Evolutionary conservation across 1,140 invertebrate species (phyloP).

Genomic region (Monochamus saltuarius): DNA sequence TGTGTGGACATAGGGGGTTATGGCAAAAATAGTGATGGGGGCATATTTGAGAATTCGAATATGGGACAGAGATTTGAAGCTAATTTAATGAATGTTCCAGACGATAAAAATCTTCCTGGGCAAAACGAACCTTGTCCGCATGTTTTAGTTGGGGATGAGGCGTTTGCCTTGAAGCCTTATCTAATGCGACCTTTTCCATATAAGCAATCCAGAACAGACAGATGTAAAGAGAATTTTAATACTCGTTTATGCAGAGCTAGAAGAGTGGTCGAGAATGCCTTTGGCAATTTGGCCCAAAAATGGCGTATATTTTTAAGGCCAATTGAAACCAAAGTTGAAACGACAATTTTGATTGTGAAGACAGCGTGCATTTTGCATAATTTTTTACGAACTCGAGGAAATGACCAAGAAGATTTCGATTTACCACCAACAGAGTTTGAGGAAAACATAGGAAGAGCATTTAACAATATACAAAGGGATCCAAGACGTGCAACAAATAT

Average conservation of each 20-base stretch:
- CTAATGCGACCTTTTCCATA: slow-evolving; percentile 44
- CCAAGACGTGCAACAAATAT: too few relatives aligned
- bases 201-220: slow-evolving; percentile 25
- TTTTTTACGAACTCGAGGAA: slow-evolving; percentile 25
- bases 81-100: slow-evolving; percentile 34
- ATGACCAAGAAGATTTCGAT: too few relatives aligned
- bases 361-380: slow-evolving; percentile 43
- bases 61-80: slow-evolving; percentile 40
- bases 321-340: slow-evolving; percentile 43
- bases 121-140: slow-evolving; percentile 37
- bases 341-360: too few relatives aligned
- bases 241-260: slow-evolving; percentile 47
- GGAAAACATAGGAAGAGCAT: too few relatives aligned
- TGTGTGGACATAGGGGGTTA: slow-evolving; percentile 50
- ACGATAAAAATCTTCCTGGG: slow-evolving; percentile 28
- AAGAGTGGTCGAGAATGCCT: slow-evolving; percentile 51
- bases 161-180: slow-evolving; percentile 46
- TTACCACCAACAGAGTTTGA: too few relatives aligned
- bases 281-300: slow-evolving; percentile 49
- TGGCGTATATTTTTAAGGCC: slow-evolving; percentile 47
- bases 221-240: slow-evolving; percentile 36
- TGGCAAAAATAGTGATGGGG: slow-evolving; percentile 48
- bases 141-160: slow-evolving; percentile 50
- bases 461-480: too few relatives aligned
- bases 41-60: slow-evolving; percentile 41